phyloP scores from a whole-genome alignment of 2,797 vertebrate genomes.

The Sebastes iracundus region DNA sequence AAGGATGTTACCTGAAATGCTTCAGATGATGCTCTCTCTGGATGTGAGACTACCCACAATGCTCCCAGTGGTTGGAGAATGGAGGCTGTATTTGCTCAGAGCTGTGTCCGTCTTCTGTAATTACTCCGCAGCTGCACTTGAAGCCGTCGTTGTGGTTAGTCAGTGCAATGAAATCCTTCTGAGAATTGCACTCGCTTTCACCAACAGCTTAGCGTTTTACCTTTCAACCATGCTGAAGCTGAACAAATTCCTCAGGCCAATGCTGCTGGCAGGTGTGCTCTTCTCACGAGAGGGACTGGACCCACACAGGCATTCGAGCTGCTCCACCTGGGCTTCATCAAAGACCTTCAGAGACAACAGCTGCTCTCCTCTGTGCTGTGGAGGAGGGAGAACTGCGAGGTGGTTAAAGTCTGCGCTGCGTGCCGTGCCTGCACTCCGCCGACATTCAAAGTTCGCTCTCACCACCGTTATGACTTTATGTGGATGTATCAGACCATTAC shows the following conservation, averaged over 20 bases:
- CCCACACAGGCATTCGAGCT: background rate
- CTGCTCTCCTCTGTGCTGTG: background rate
- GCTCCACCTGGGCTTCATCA: conserved; percentile 28
- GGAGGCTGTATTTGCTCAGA: conserved; percentile 14
- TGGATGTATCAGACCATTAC: background rate
- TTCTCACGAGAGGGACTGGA: background rate
- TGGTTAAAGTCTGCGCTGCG: background rate
- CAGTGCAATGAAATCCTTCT: conserved; percentile 56
- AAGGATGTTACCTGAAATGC: background rate
- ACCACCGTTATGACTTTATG: conserved; percentile 1
- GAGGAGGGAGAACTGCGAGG: background rate
- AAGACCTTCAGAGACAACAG: background rate
- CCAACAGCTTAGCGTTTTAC: conserved; percentile 23
- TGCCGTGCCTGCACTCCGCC: background rate
- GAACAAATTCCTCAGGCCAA: conserved; percentile 45
- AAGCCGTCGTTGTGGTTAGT: conserved; percentile 23
- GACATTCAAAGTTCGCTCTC: background rate
- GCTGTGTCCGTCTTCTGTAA: background rate
- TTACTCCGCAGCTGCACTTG: conserved; percentile 31
- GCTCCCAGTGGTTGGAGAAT: background rate
- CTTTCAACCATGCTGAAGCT: conserved; percentile 58
- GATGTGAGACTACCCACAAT: background rate
- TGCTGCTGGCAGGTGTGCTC: conserved; percentile 35
- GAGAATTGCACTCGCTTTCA: conserved; percentile 47
- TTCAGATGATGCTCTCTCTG: background rate